These are phyloP conservation scores for Pseudochirops cupreus DNA, from an alignment of 2,797 vertebrate species.

Conservation along the genomic window DNA sequence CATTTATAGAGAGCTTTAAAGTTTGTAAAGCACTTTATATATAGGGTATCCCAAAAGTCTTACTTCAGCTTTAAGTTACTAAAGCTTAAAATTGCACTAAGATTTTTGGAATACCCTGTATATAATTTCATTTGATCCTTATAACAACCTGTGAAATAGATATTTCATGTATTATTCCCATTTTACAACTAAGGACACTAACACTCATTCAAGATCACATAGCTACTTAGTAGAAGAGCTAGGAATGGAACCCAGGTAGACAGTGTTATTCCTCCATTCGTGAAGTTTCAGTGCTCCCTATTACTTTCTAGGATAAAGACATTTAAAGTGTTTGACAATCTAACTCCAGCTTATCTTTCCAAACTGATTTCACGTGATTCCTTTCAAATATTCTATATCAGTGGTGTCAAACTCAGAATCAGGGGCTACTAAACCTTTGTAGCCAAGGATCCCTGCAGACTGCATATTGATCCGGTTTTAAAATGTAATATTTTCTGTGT, in stretches of 20 bases:
- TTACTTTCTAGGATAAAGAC: background rate
- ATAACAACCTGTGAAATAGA: background rate
- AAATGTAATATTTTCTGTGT: background rate
- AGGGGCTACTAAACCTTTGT: background rate
- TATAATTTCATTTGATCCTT: background rate
- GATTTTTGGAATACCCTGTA: background rate
- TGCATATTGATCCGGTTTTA: background rate
- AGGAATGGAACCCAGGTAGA: background rate
- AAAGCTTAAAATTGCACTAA: background rate
- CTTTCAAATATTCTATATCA: background rate
- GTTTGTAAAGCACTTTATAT: background rate
- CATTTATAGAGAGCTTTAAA: background rate
- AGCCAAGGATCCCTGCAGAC: background rate
- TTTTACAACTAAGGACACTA: slow-evolving; percentile 37
- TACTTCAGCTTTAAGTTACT: background rate
- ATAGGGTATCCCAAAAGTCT: background rate
- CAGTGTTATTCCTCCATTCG: background rate
- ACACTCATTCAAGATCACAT: slow-evolving; percentile 6
- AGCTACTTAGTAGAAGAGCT: slow-evolving; percentile 29
- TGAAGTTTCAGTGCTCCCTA: background rate
- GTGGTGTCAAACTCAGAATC: background rate
- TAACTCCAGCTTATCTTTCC: background rate
- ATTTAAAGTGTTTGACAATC: background rate
- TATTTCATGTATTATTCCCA: background rate
- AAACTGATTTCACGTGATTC: background rate